phyloP scores from a whole-genome alignment of 2,113 vertebrate genomes.

The Monarcha castaneiventris region DNA sequence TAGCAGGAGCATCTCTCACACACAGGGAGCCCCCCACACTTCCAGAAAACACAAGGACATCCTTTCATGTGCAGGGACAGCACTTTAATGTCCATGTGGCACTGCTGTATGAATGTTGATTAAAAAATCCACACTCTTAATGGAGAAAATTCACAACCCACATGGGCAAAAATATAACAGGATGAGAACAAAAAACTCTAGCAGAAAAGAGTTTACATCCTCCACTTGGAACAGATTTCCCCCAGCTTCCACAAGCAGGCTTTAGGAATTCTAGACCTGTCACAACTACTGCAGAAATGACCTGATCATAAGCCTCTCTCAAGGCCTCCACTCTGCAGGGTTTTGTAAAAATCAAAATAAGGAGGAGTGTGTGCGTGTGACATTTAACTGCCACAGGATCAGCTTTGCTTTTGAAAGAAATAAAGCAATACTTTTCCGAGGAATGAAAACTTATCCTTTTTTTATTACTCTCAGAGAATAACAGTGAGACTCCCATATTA shows the following conservation, averaged over 20 bases:
- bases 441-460: not conserved
- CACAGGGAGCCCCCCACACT: not conserved
- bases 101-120: not conserved
- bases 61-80: not conserved
- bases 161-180: not conserved
- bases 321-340: not conserved
- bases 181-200: not conserved
- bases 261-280: not conserved
- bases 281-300: not conserved
- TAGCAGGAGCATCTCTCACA: not conserved
- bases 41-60: not conserved
- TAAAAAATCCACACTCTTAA: not conserved
- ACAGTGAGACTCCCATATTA: not conserved
- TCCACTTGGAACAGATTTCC: not conserved
- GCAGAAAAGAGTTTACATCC: not conserved
- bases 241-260: not conserved
- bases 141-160: not conserved
- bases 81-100: not conserved
- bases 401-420: not conserved
- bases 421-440: not conserved
- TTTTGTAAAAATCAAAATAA: constrained; percentile 10
- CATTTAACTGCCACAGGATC: not conserved
- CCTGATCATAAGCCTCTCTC: not conserved
- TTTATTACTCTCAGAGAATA: constrained; percentile 9
- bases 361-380: not conserved